Base-by-base conservation (phyloP, 2,113 vertebrate species). In the Syngnathus scovelli region DNA sequence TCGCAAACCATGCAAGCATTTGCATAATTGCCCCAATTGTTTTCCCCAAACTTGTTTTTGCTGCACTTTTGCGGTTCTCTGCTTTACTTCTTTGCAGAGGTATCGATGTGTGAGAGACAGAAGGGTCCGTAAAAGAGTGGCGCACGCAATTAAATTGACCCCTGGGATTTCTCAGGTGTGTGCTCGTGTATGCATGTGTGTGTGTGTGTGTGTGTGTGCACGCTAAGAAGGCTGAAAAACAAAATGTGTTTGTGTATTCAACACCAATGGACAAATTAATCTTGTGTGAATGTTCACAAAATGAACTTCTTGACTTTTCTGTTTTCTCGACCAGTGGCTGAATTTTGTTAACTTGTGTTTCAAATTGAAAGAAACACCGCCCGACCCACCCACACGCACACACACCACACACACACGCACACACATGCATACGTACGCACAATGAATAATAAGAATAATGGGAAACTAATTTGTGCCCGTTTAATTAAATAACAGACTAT, bases 291-390 rank as follows among this genome's bases (percentile, higher is more conserved):
- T 49, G 61, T 67, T 66, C 33, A 66, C 72, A 76, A 72, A 78
- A 90, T 80, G 63, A 78, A 75, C 64, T 69, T 84, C 68, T 75
- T 82, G 64, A 86, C 76, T 66, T 68, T 43, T 61, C 80, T 70
- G 84, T 88, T 89, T 90, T 90, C 83, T 83, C 82, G 80, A 78
- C 86, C 84, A 87, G 66, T 85, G 84, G 65, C 15, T 80, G 61
- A 85, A 85, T 86, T 66, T 83, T 77, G 69, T 68, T 49, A 23
- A 76, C 83, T 71, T 64, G 46, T 38, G 76, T 79, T 77, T 82
- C 36, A 72, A 75, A 48, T 16, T 16, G 6, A 16, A 16, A 6
- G 15, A 48, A 46, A 46, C 12, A 46, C 11, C 16, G 4, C 15
- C 13, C 4, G 10, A 41, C 8, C 8, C 6, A 41, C 6, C 1